A percentile compares a stretch with the other conserved stretches of the same genome.
Evolutionary conservation across 2,888 invertebrate genomes (phyloP).

Genomic region (Ophion ellenae): DNA sequence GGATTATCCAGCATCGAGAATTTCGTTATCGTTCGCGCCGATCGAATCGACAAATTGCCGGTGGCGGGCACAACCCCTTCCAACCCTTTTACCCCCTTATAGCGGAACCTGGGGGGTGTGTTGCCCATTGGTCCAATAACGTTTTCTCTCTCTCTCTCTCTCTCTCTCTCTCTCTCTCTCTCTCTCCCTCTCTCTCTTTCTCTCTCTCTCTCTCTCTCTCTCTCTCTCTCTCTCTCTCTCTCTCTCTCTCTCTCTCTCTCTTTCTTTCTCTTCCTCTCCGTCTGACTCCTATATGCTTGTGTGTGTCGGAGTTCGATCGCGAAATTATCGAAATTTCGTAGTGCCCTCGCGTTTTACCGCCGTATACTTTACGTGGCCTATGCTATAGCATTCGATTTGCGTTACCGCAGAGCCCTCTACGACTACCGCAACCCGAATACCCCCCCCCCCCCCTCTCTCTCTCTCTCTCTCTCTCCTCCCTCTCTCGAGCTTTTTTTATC

Average conservation of each 20-base stretch:
- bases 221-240: slow-evolving; percentile 10
- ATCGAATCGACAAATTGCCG: slow-evolving; percentile 76
- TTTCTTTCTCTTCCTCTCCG: background rate
- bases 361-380: slow-evolving; percentile 62
- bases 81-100: slow-evolving; percentile 37
- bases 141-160: slow-evolving; percentile 31
- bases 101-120: slow-evolving; percentile 31
- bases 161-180: slow-evolving; percentile 16
- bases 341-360: slow-evolving; percentile 61
- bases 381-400: slow-evolving; percentile 62
- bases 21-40: slow-evolving; percentile 74
- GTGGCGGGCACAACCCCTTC: slow-evolving; percentile 59
- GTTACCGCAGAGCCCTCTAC: slow-evolving; percentile 54
- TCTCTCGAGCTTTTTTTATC: background rate
- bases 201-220: slow-evolving; percentile 2
- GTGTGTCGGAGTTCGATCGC: slow-evolving; percentile 65
- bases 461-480: slow-evolving; percentile 1
- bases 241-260: slow-evolving; percentile 17
- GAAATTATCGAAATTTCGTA: slow-evolving; percentile 73
- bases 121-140: slow-evolving; percentile 46
- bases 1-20: slow-evolving; percentile 73
- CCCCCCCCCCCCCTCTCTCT: background rate
- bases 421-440: slow-evolving; percentile 10
- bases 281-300: background rate
- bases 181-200: slow-evolving; percentile 5